A percentile compares a stretch with the other conserved stretches of the same genome.
These are phyloP conservation scores for Drosophila eohydei DNA, from an alignment of 2,888 invertebrate species.

Conservation along the genomic window DNA sequence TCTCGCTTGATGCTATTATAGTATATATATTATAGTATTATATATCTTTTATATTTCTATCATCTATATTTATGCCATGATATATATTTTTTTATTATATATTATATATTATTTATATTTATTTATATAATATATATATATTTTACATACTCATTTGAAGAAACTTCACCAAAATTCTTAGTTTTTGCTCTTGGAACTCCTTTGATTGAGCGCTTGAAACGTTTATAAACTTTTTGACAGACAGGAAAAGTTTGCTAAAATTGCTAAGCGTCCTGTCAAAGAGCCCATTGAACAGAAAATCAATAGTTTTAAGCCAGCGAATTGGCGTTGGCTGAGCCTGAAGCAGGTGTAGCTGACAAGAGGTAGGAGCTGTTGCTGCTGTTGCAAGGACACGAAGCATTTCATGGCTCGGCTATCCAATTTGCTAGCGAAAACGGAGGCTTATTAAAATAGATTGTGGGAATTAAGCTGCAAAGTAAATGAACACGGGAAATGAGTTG, in stretches of 20 bases:
- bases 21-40: too few relatives aligned
- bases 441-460: constrained; percentile 77
- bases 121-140: neutral
- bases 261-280: neutral
- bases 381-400: constrained; percentile 17
- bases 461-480: constrained; percentile 67
- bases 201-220: constrained; percentile 20
- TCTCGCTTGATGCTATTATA: too few relatives aligned
- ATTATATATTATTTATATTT: neutral
- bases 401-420: constrained; percentile 39
- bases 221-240: constrained; percentile 32
- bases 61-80: too few relatives aligned
- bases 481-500: constrained; percentile 40
- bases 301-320: constrained; percentile 43
- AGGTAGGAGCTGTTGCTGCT: neutral
- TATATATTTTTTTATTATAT: too few relatives aligned
- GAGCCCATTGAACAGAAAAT: constrained; percentile 37
- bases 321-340: constrained; percentile 6
- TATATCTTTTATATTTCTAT: too few relatives aligned
- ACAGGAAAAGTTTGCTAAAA: constrained; percentile 16
- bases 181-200: neutral
- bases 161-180: neutral
- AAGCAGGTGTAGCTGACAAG: constrained; percentile 27
- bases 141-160: neutral
- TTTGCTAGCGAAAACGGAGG: constrained; percentile 55